Evolutionary conservation across 2,797 vertebrate genomes (phyloP), one percentile per base, ranked within the genome.

Genomic region (Sternotherus odoratus): DNA sequence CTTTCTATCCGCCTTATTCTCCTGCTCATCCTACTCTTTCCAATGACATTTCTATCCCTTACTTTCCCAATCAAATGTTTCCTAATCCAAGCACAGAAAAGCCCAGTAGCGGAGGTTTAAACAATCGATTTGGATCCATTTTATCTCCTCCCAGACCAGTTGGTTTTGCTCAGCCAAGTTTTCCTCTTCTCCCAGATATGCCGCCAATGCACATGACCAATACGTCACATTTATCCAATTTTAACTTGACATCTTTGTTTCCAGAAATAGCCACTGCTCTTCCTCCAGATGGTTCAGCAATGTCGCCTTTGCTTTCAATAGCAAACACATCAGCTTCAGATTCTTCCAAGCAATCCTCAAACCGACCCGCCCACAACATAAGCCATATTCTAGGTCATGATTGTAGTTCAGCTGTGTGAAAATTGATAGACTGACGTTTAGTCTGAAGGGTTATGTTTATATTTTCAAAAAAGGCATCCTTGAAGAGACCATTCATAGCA

Each of bases 381-480:
- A 99, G 99, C 98, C 99, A 99, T 98, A 99, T 99, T 91, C 98
- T 99, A 93, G 99, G 99, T 93, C 99, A 99, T 0, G 99, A 99
- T 93, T 99, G 99, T 97, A 99, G 99, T 97, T 99, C 99, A 3
- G 99, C 99, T 49, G 99, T 99, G 74, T 99, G 97, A 98, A 82
- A 93, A 84, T 79, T 30, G n/a, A 19, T 54, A 46, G 79, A 74
- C 79, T 94, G 91, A 83, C 86, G 36, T 57, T 36, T 63, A 26
- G 46, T 82, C 85, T 53, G 91, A 79, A 48, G 66, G 0, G 0
- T 83, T 92, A 21, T 49, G 89, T 87, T 96, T 83, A 82, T 92
- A 13, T 97, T 84, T 95, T 91, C 89, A 91, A 85, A 78, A 28
- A 77, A 90, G 88, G 77, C 78, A 17, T 77, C 88, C 74, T 46